Conservation (phyloP, 2,113 vertebrate genomes). For the Apteryx mantelli region DNA sequence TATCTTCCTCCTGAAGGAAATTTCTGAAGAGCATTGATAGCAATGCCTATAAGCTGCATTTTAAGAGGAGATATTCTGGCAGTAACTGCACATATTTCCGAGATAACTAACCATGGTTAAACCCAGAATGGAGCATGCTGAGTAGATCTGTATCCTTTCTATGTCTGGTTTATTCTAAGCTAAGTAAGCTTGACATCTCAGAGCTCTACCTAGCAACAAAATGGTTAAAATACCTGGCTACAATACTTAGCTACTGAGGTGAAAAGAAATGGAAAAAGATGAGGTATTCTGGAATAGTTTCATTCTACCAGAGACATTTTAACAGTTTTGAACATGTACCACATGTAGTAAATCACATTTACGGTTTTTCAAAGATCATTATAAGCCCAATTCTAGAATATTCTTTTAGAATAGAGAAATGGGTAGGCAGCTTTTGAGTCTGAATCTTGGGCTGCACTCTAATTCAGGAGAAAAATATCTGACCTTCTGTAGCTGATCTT, state of each 20-base stretch:
- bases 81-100: not conserved
- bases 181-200: not conserved
- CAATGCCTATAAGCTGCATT: not conserved
- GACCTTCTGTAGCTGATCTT: not conserved
- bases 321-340: not conserved
- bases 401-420: not conserved
- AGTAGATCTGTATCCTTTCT: not conserved
- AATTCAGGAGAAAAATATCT: not conserved
- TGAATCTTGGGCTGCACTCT: rapidly evolving
- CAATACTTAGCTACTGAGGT: rapidly evolving
- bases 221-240: not conserved
- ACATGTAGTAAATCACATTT: not conserved
- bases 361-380: not conserved
- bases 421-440: not conserved
- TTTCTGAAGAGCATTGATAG: not conserved
- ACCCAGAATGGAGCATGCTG: not conserved
- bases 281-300: not conserved
- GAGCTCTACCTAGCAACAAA: not conserved
- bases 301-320: not conserved
- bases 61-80: not conserved
- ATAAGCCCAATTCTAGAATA: not conserved
- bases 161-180: not conserved
- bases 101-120: not conserved
- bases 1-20: not conserved
- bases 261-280: not conserved